These are phyloP conservation scores for Onychostruthus taczanowskii DNA, from an alignment of 2,113 vertebrate species.

Conservation along the genomic window DNA sequence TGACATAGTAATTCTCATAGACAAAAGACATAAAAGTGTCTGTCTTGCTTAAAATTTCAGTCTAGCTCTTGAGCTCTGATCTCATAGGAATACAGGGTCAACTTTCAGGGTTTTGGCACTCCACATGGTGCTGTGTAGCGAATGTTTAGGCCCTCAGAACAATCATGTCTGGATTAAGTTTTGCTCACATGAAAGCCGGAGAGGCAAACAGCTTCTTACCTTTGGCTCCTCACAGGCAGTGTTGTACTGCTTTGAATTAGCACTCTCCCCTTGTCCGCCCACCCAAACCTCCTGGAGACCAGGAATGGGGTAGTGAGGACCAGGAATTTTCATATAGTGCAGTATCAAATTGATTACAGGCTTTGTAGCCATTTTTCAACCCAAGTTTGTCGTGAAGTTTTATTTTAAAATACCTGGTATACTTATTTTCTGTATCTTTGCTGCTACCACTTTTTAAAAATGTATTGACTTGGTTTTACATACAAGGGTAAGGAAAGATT, in stretches of 20 bases:
- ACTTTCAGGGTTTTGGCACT: neutral
- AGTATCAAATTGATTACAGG: constrained; percentile 1
- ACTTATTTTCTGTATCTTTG: neutral
- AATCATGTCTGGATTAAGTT: neutral
- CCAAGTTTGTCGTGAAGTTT: neutral
- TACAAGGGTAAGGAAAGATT: neutral
- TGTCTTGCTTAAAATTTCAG: neutral
- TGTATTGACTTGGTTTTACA: neutral
- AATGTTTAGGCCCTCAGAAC: neutral
- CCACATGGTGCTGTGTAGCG: neutral
- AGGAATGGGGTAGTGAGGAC: neutral
- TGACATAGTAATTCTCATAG: neutral
- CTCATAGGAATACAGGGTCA: neutral
- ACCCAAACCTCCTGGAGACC: neutral
- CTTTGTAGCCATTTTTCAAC: neutral
- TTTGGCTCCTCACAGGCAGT: neutral
- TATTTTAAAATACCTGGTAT: neutral
- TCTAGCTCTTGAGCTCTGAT: neutral
- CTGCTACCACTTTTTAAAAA: neutral
- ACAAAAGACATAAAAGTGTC: neutral
- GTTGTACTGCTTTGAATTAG: constrained; percentile 21
- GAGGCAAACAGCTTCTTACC: neutral
- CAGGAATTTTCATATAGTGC: neutral
- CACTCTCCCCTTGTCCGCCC: accelerated
- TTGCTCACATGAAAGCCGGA: neutral